Conservation (phyloP, 2,888 invertebrate species). For the Hyposoter dolosus region DNA sequence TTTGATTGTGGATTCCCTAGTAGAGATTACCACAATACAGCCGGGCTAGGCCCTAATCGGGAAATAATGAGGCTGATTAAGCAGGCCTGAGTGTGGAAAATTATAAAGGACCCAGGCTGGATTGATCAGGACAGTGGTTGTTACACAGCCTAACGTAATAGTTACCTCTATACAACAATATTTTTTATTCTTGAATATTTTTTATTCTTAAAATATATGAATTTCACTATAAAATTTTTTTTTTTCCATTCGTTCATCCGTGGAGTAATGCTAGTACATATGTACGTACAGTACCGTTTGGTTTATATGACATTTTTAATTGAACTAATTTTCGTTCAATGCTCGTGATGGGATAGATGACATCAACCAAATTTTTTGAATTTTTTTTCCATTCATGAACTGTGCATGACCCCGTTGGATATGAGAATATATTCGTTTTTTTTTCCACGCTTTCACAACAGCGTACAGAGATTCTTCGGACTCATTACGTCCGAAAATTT, state of each 20-base stretch:
- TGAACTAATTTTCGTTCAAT: conserved; percentile 12
- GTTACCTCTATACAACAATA: no score
- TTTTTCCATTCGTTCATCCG: no score
- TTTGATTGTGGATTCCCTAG: conserved; percentile 34
- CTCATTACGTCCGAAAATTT: conserved; percentile 2
- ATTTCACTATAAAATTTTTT: no score
- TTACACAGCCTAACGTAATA: no score
- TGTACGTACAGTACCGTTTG: not conserved
- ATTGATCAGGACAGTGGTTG: no score
- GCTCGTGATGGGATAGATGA: not conserved
- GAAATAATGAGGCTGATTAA: not conserved
- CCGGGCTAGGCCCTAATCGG: conserved; percentile 23
- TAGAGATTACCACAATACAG: conserved; percentile 26
- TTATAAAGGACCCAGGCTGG: conserved; percentile 5
- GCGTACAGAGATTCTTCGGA: conserved; percentile 32
- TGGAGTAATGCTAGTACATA: not conserved
- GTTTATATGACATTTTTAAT: conserved; percentile 8
- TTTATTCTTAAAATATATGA: no score
- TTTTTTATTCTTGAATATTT: no score
- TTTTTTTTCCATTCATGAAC: conserved; percentile 5
- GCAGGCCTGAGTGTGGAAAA: conserved; percentile 14
- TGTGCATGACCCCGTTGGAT: conserved; percentile 5
- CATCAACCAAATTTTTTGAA: not conserved
- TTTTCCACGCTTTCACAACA: conserved; percentile 15
- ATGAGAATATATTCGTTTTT: conserved; percentile 1